Conservation (phyloP, 2,888 invertebrate genomes). For the Leptarthrus brevirostris region DNA sequence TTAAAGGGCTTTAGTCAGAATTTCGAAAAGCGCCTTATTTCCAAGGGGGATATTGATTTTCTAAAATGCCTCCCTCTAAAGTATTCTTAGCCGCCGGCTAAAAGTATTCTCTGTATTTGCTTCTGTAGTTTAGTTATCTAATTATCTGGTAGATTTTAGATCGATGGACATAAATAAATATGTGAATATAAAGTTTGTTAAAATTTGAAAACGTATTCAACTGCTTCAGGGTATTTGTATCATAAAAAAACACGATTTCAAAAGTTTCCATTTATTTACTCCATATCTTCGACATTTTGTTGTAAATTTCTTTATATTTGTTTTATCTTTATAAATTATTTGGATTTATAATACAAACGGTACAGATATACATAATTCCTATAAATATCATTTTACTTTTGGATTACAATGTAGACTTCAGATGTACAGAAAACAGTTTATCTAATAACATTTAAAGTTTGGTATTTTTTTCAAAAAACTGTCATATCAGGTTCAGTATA, state of each 20-base stretch:
- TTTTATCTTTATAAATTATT: constrained; percentile 20
- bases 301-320: constrained; percentile 17
- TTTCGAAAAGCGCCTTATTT: too few relatives aligned
- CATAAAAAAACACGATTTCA: not conserved
- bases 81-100: too few relatives aligned
- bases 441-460: constrained; percentile 17
- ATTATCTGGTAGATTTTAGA: too few relatives aligned
- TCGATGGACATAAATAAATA: too few relatives aligned
- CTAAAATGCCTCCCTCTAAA: too few relatives aligned
- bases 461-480: not conserved
- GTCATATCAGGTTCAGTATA: constrained; percentile 18
- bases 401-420: constrained; percentile 22
- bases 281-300: constrained; percentile 25
- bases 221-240: too few relatives aligned
- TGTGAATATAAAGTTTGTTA: too few relatives aligned
- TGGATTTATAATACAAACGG: constrained; percentile 16
- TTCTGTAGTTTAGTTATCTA: too few relatives aligned
- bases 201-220: too few relatives aligned
- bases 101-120: too few relatives aligned
- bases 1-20: too few relatives aligned
- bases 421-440: constrained; percentile 26
- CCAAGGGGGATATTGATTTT: too few relatives aligned
- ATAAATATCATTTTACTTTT: constrained; percentile 20
- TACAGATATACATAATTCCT: constrained; percentile 25
- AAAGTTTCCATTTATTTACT: constrained; percentile 45